These are phyloP conservation scores for Gallinago paraguaiae DNA, from an alignment of 2,113 vertebrate species.

Conservation along the genomic window DNA sequence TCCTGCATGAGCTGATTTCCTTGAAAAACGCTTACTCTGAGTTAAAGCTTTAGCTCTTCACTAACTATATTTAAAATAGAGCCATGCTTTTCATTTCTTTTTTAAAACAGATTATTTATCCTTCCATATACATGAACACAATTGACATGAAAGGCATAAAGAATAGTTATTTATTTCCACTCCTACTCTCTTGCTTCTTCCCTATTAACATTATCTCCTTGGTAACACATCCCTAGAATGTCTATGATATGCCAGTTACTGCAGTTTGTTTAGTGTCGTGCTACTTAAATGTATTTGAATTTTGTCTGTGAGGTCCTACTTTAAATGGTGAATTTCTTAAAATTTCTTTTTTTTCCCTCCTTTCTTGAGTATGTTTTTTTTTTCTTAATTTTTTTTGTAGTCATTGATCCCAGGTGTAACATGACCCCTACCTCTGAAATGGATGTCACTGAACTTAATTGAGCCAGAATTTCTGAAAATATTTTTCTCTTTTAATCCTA, in stretches of 20 bases:
- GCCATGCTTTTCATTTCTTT: neutral
- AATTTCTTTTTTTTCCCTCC: neutral
- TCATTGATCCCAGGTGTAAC: neutral
- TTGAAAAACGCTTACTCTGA: neutral
- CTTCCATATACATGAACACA: slow-evolving; percentile 30
- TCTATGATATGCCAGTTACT: neutral
- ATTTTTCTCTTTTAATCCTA: neutral
- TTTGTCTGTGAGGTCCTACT: neutral
- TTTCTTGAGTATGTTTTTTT: neutral
- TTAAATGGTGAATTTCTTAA: neutral
- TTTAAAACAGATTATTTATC: slow-evolving; percentile 33
- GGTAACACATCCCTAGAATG: slow-evolving; percentile 45
- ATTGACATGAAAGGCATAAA: slow-evolving; percentile 16
- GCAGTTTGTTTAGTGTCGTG: neutral
- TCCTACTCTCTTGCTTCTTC: slow-evolving; percentile 41
- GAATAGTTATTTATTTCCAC: slow-evolving; percentile 49
- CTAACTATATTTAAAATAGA: slow-evolving; percentile 18
- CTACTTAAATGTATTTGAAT: neutral
- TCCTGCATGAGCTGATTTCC: neutral
- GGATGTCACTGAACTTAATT: neutral
- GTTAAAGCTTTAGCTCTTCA: neutral
- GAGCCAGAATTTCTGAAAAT: neutral
- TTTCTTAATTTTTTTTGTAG: neutral
- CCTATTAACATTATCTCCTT: slow-evolving; percentile 54
- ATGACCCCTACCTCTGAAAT: neutral